Base-by-base conservation (phyloP, 2,797 vertebrate species). In the Leptoclinus maculatus region DNA sequence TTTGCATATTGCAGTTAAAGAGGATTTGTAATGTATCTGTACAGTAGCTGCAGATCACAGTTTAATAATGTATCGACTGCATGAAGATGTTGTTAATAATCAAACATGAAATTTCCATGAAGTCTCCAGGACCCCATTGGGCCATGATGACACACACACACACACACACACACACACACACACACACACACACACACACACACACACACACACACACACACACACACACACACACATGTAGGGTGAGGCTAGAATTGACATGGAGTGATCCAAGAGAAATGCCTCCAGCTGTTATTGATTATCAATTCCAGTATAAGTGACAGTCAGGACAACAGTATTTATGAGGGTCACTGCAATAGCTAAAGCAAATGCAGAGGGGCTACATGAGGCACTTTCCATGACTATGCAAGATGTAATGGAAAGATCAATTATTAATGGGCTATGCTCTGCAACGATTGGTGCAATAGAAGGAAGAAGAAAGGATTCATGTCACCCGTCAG, bases 351-450 rank as follows among this genome's bases (percentile, higher is more conserved):
- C 53, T 9, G 51, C 17, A 17, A 66, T 67, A 58, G 38, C 56
- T 2, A 32, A 32, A 7, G 7, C 69, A 63, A 66, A 71, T n/a
- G 78, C 32, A 49, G 25, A 45, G 0, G 38, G 67, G 80, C 36
- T 5, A n/a, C 47, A 67, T 19, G 13, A n/a, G 49, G 10, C 49
- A 32, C 54, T 78, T 62, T 74, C 38, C 29, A 56, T 56, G 32
- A 63, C 38, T 43, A 23, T 67, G 63, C 3, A 74, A 64, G 16
- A 70, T 62, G 34, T 69, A 62, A 76, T 70, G 16, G 11, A 63
- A 19, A 68, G 56, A 77, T 80, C n/a, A 32, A 74, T 83, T 56
- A 75, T 83, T 76, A 71, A 64, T 77, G 65, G 19, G 5, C 41
- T 13, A 16, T 25, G 4, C 19, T 45, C 16, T 36, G 53, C 62